Evolutionary conservation across 2,888 invertebrate species (phyloP).

Genomic region (Drosophila quinaria): DNA sequence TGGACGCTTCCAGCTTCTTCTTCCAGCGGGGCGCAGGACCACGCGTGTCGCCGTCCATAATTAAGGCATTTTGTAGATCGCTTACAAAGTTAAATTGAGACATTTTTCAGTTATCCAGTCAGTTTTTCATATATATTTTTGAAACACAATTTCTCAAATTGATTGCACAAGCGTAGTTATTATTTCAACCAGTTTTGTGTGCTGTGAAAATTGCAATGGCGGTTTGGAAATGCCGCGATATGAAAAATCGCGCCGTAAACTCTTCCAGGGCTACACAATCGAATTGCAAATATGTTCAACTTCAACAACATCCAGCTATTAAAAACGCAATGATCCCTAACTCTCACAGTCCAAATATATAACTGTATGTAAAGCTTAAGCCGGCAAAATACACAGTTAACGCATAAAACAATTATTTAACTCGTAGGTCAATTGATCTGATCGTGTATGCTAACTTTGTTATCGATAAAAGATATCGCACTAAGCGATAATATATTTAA

Average conservation of each 20-base stretch:
- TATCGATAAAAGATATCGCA: conserved; percentile 3
- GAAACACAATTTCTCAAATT: not conserved
- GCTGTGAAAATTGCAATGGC: conserved; percentile 57
- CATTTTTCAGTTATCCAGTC: conserved; percentile 86
- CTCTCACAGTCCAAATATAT: not conserved
- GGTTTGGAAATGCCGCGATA: conserved; percentile 49
- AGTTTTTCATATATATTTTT: conserved; percentile 21
- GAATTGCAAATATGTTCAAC: not conserved
- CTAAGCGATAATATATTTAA: conserved; percentile 1
- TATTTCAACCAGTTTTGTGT: conserved; percentile 3
- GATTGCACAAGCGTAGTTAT: conserved; percentile 30
- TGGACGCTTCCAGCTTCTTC: conserved; percentile 88
- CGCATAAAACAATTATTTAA: not conserved
- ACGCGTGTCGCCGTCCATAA: conserved; percentile 92
- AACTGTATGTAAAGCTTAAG: not conserved
- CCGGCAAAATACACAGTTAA: not conserved
- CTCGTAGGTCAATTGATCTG: not conserved
- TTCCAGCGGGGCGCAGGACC: conserved; percentile 93
- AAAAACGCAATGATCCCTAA: not conserved
- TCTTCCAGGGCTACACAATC: conserved; percentile 39
- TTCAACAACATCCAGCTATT: not conserved
- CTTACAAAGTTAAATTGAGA: conserved; percentile 93
- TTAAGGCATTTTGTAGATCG: conserved; percentile 91
- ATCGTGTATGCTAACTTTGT: conserved; percentile 16
- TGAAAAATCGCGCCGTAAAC: conserved; percentile 53